phyloP scores from a whole-genome alignment of 2,888 invertebrate species.

The Nomada lathburiana region DNA sequence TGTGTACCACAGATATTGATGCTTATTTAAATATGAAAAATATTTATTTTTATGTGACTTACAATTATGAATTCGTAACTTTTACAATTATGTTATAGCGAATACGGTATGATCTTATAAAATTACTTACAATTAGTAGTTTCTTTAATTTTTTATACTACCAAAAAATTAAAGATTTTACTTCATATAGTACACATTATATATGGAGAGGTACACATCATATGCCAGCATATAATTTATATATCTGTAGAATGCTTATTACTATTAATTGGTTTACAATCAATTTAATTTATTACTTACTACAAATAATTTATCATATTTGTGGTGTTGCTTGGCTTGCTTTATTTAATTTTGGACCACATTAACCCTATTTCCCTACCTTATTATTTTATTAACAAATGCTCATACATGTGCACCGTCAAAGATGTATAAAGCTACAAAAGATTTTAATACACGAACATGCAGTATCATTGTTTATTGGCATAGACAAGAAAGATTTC shows the following conservation, averaged over 20 bases:
- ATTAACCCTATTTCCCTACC: constrained; percentile 83
- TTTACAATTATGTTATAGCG: constrained; percentile 1
- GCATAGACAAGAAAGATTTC: constrained; percentile 52
- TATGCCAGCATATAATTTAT: constrained; percentile 60
- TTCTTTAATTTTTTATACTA: constrained; percentile 7
- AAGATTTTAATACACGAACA: constrained; percentile 58
- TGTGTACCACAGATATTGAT: constrained; percentile 54
- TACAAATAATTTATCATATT: constrained; percentile 69
- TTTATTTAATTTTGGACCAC: constrained; percentile 82
- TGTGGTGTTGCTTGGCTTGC: constrained; percentile 81
- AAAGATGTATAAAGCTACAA: constrained; percentile 60
- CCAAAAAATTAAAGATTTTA: constrained; percentile 7
- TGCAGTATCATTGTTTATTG: constrained; percentile 62
- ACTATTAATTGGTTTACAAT: constrained; percentile 60
- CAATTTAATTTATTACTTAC: constrained; percentile 63
- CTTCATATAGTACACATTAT: constrained; percentile 4
- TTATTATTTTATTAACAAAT: constrained; percentile 79
- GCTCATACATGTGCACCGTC: constrained; percentile 79
- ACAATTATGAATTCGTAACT: too few species aligned
- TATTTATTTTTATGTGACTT: constrained; percentile 15
- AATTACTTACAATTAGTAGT: not conserved
- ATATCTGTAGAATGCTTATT: constrained; percentile 73
- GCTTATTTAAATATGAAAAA: not conserved
- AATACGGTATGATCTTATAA: not conserved
- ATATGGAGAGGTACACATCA: constrained; percentile 58